These are phyloP conservation scores for Coregonus sp. DNA, from an alignment of 2,797 vertebrate genomes.

Conservation along the genomic window DNA sequence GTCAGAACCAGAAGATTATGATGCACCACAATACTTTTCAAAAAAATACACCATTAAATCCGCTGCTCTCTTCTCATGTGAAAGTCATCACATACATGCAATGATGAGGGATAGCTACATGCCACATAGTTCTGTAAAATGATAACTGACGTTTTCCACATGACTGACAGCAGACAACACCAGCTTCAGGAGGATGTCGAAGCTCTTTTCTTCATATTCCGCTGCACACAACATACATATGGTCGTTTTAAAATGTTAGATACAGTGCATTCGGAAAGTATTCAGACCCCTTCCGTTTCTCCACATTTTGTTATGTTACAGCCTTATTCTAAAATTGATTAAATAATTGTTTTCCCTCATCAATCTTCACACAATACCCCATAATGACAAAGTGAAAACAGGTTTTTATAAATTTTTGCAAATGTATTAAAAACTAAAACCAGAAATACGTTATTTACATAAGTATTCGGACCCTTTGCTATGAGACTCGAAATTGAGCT, in stretches of 20 bases:
- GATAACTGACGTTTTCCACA: slow-evolving; percentile 65
- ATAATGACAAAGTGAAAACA: too few species aligned
- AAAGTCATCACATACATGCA: slow-evolving; percentile 55
- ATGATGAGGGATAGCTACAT: slow-evolving; percentile 64
- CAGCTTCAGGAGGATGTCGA: slow-evolving; percentile 39
- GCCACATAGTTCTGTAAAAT: slow-evolving; percentile 50
- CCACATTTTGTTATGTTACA: too few species aligned
- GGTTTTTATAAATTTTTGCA: too few species aligned
- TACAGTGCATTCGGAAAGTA: too few species aligned
- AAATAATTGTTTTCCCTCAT: too few species aligned
- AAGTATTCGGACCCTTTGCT: too few species aligned
- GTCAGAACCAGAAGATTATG: slow-evolving; percentile 45
- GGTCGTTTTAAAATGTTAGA: slow-evolving; percentile 16
- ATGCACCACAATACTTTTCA: slow-evolving; percentile 37
- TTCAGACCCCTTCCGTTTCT: too few species aligned
- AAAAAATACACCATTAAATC: slow-evolving; percentile 65
- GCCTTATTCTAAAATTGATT: too few species aligned
- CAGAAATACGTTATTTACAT: too few species aligned
- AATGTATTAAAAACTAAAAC: too few species aligned
- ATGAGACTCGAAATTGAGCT: too few species aligned
- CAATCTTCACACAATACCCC: too few species aligned
- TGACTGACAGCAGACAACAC: slow-evolving; percentile 35
- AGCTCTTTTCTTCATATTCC: slow-evolving; percentile 30
- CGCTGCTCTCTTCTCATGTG: slow-evolving; percentile 56
- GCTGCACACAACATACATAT: slow-evolving; percentile 8